Base-by-base conservation (phyloP, 2,797 vertebrate genomes). In the Erpetoichthys calabaricus region DNA sequence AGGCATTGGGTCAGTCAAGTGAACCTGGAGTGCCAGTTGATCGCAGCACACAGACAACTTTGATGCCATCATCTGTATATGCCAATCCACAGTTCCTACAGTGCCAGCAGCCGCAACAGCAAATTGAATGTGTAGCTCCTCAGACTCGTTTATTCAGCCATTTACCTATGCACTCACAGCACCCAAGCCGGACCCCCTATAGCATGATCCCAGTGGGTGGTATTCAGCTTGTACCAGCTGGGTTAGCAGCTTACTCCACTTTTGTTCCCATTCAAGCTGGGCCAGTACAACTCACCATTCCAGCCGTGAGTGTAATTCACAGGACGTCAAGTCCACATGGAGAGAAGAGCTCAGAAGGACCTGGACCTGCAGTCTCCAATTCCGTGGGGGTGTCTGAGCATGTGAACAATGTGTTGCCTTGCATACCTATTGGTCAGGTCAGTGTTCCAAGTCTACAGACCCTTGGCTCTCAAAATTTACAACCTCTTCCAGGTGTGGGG, bases 81-180 rank as follows among this genome's bases (percentile, higher is more conserved):
- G 52, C 72, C 8, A 71, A 73, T 0, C 88, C 84, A 7, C 75
- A 73, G 60, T 72, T 82, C 53, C 74, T 71, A 0, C 74, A 64
- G 9, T 77, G 68, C 0, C 42, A 72, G 3, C 62, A 69, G 2
- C 74, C 64, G 9, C 78, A 69, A 0, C 42, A 72, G 3, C 62
- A 69, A 2, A n/a, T 76, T 0, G 74, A 79, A 41, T 60, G 56
- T 1, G 45, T 78, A 45, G 70, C 81, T 53, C 68, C 83, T 3
- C 84, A 81, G 59, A 88, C 89, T 3, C 93, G 85, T 67, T 75
- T 99, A 64, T 98, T 94, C 69, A 99, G 94, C 71, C 96, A 99
- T 75, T 87, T 99, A 5, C 96, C 96, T 10, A 71, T 96, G 75
- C 96, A 99, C 73, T 99, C 96, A 0, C 96, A 95, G 73, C 91